These are phyloP conservation scores for Halcyon chelicuti DNA, from an alignment of 2,797 vertebrate genomes.

Conservation along the genomic window DNA sequence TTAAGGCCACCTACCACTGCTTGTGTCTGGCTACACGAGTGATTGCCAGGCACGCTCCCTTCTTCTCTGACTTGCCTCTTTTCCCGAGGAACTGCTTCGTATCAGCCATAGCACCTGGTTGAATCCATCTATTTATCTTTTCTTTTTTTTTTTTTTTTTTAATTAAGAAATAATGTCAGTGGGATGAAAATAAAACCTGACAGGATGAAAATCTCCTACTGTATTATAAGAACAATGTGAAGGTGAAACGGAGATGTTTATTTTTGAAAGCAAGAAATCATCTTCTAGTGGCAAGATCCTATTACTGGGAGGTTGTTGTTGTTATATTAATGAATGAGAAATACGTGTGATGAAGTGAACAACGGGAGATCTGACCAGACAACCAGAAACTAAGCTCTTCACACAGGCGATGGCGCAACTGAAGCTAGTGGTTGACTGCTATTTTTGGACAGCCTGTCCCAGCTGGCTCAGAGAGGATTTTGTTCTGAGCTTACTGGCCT, in stretches of 20 bases:
- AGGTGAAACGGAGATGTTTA: slow-evolving; percentile 31
- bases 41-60: not conserved
- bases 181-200: slow-evolving; percentile 60
- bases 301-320: slow-evolving; percentile 37
- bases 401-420: slow-evolving; percentile 13
- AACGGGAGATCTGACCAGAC: slow-evolving; percentile 3
- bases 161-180: slow-evolving; percentile 73
- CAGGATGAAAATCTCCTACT: slow-evolving; percentile 51
- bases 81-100: not conserved
- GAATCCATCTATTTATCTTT: slow-evolving; percentile 63
- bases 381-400: slow-evolving; percentile 31
- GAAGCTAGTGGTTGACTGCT: slow-evolving; percentile 34
- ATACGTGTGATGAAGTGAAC: slow-evolving; percentile 11
- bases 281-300: slow-evolving; percentile 26
- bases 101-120: slow-evolving; percentile 50
- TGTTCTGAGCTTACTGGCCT: slow-evolving; percentile 37
- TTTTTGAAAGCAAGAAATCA: slow-evolving; percentile 63
- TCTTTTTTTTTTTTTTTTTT: slow-evolving; percentile 44
- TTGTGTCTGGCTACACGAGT: not conserved
- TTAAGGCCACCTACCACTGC: not conserved
- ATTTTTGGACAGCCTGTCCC: slow-evolving; percentile 41
- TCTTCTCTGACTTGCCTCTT: slow-evolving; percentile 4
- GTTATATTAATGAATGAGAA: slow-evolving; percentile 60
- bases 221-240: slow-evolving; percentile 40
- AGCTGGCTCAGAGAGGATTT: slow-evolving; percentile 51